Base-by-base conservation (phyloP, 2,797 vertebrate genomes). In the Enteromius afrohamiltoni region DNA sequence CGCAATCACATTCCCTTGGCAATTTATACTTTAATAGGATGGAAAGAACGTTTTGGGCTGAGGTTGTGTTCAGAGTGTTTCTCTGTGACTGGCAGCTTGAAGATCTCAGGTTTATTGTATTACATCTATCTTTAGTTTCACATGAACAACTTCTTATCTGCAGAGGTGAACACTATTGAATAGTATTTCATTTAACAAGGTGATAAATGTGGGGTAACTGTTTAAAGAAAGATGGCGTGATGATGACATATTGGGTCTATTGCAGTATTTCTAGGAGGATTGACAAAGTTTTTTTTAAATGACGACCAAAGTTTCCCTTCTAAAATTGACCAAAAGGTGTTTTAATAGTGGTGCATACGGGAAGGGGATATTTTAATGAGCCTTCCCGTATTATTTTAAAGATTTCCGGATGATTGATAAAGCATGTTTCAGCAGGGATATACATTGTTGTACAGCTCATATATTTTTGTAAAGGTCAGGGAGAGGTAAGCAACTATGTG, bases 71-170 rank as follows among this genome's bases (percentile, higher is more conserved):
- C 17, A 34, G 58, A 67, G 23, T n/a, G 17, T 62, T 70, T 47
- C 65, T 71, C 29, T 77, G 21, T 62, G 45, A 51, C 31, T 62
- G 78, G 83, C 78, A 85, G 71, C 68, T 79, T 31, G 68, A 19
- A 73, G 53, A 60, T 10, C 26, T 81, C 79, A 62, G 79, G 79
- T 81, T 71, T 81, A 60, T 71, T 47, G 23, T 5, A 13, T 23
- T 45, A 19, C 51, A 45, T 58, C 13, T 47, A 47, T 51, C 34
- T 26, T n/a, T 34, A 10, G 34, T 76, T 75, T 58, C 47, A 17
- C 45, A 73, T 23, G 16, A 37, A 37, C 29, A 79, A 16, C 19
- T 55, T 75, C 21, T 65, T 64, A 51, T n/a, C 19, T 51, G 45
- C 9, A 67, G 17, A 67, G 26, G 19, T 10, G 19, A 51, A 34